Base-by-base conservation (phyloP, 1,140 invertebrate species). In the Drosophila mojavensis region DNA sequence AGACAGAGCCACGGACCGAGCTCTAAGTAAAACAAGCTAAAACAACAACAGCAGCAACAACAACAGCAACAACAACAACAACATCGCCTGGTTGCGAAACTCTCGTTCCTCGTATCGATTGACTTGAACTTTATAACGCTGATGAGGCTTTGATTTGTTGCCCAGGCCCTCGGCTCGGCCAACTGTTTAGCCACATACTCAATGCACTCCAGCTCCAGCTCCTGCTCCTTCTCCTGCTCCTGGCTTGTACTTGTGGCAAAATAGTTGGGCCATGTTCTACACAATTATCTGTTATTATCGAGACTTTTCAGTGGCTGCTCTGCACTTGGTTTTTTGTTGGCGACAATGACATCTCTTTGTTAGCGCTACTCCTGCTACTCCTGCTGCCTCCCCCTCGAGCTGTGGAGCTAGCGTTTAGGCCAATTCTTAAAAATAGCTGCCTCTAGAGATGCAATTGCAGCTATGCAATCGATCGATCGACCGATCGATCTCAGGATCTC, bases 261-360 rank as follows among this genome's bases (percentile, higher is more conserved):
- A 90, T 90, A 90, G 86, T 82, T 90, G 76, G 79, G 82, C 88
- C 86, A 90, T 90, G 86, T 90, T 90, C 88, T 90, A 90, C 86
- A 90, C 86, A 90, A 90, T 90, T 90, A 90, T 85, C 86, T 90
- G 84, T 89, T 89, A 89, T 89, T 89, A 89, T 89, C 84, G 48
- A 82, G 83, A 71, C 59, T 77, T 75, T 84, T 83, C 75, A 77
- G 50, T 58, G 63, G n/a, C 43, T 43, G 26, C 33, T 41, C 10
- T 41, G 4, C 54, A 59, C 20, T 62, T 45, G 53, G 26, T 11
- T 36, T 47, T 48, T 60, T 70, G 50, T 59, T 66, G 45, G 66
- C 84, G 64, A 81, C 76, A 81, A 84, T 89, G 80, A 89, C 85
- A 89, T 84, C 80, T 89, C 85, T 84, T 89, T 89, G 75, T 69